phyloP scores from a whole-genome alignment of 2,888 invertebrate genomes.

The Andrena bicolor region DNA sequence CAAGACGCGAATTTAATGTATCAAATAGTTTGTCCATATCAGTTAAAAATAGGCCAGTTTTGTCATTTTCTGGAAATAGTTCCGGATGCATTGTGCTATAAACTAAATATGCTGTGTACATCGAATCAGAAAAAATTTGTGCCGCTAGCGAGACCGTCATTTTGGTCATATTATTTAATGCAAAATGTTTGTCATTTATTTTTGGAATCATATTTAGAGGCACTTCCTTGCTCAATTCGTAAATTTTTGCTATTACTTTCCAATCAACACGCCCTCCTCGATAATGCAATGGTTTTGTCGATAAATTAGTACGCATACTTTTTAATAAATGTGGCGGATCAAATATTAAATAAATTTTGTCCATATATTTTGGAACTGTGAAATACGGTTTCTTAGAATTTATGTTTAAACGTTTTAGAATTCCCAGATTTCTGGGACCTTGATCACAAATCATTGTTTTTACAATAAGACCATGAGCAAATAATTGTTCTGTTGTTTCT shows the following conservation, averaged over 20 bases:
- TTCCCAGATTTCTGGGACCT: background rate
- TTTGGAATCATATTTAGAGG: background rate
- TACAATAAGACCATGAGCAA: background rate
- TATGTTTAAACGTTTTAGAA: background rate
- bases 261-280: too few relatives aligned
- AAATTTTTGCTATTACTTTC: background rate
- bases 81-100: background rate
- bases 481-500: background rate
- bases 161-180: background rate
- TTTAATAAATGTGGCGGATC: background rate
- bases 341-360: background rate
- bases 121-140: background rate
- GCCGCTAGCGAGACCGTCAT: background rate
- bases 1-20: background rate
- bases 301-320: background rate
- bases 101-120: background rate
- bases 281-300: background rate
- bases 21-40: background rate
- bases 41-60: background rate
- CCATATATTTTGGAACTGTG: background rate
- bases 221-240: background rate
- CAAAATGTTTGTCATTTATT: background rate
- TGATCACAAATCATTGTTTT: background rate
- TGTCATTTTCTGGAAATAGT: background rate
- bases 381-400: background rate